Evolutionary conservation across 2,888 invertebrate species (phyloP), one percentile per base, ranked within the genome.

Genomic region (Hypsopygia costalis): DNA sequence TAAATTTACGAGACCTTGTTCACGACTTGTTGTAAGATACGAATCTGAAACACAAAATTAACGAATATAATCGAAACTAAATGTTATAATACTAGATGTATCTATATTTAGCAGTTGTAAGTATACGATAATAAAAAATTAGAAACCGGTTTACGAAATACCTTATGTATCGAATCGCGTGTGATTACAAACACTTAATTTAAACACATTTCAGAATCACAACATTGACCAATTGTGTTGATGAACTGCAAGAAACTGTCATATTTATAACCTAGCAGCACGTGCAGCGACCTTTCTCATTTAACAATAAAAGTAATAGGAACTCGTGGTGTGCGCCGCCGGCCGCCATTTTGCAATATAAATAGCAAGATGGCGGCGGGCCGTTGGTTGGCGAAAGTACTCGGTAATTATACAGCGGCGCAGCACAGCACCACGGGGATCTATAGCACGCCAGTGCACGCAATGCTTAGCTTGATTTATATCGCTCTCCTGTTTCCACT

Each of bases 261-360:
- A 16, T 16, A 25, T 25, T 25, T 25, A 25, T 25, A 25, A 25
- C 25, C 25, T 21, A 2, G 56, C 59, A 67, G 58, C 64, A 64
- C 55, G 44, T 35, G 45, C 48, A 55, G 46, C 51, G 49, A 55
- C 49, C 48, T 56, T 65, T 63, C 60, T 67, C 64, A 9, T 65
- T 62, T 69, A 67, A 71, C 75, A 75, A 75, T 69, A 74, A 74
- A 81, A 77, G 71, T 75, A 75, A 78, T 73, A 74, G 65, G 68
- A 80, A 74, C 82, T 81, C 77, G 79, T 80, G 77, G 68, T 76
- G 71, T 16, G 16, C 58, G 62, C 58, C 58, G 50, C 61, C 53
- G 74, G 70, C 81, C 73, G 85, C 87, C 86, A 86, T 87, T 83
- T 87, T 85, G 86, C 79, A 74, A 73, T 81, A 80, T 83, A 82